Base-by-base conservation (phyloP, 2,888 invertebrate species). In the Scaptomyza tumidula region DNA sequence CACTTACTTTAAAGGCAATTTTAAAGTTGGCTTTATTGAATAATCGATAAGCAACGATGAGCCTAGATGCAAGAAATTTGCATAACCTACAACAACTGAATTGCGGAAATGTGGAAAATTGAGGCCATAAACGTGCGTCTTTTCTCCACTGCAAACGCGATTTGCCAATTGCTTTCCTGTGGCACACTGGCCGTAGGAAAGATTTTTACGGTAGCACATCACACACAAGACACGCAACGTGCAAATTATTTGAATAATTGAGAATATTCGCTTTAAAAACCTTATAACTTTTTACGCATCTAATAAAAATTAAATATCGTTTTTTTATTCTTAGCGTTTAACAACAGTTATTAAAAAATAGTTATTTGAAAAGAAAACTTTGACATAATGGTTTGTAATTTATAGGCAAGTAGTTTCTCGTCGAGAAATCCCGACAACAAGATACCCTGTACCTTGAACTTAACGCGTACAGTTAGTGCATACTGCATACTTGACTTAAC, bases 101-200 rank as follows among this genome's bases (percentile, higher is more conserved):
- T 29, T 27, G n/a, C 29, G 46, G 27, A 59, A 46, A 41, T 55
- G 55, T 41, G 60, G 24, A 69, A 73, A 78, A 64, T 58, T 41
- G 37, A 59, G 45, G 55, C 53, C 58, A 58, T 61, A 73, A 67
- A 57, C 54, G 46, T 54, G 55, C 52, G 53, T 37, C 14, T 9
- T 7, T 50, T 37, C 52, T 45, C 53, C 39, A 46, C 37, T 72
- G 53, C 31, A 35, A 59, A 56, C 57, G 39, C 52, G 39, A 65
- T 65, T 73, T 53, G 48, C 19, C 49, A 50, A 60, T 44, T 46
- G 64, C 53, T 50, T 56, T 62, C 19, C 37, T 59, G n/a, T 14
- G 35, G 11, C 54, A 39, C 41, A 43, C 33, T 19, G 29, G 53
- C 1, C 59, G 53, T 57, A 52, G 68, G 68, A 63, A 46, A 48